Evolutionary conservation across 2,113 vertebrate species (phyloP).

Genomic region (Nothocercus julius): DNA sequence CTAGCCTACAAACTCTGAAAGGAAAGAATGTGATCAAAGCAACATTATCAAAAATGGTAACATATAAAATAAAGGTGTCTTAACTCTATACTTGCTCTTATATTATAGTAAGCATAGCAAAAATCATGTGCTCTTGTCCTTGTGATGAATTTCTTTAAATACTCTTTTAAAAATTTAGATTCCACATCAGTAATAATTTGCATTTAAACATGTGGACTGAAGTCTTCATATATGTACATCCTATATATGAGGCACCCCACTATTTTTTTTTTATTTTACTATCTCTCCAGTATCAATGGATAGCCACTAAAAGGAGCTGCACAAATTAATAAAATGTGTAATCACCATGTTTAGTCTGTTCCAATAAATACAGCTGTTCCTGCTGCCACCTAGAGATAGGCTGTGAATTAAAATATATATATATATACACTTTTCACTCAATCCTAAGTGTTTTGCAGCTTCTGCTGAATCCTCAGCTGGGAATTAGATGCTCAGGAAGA

Average conservation of each 20-base stretch:
- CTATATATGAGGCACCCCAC: not conserved
- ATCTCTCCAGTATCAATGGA: not conserved
- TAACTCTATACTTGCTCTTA: not conserved
- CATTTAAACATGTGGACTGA: not conserved
- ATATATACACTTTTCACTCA: too few species aligned
- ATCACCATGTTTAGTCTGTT: not conserved
- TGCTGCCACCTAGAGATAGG: constrained; percentile 54
- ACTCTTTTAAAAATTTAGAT: not conserved
- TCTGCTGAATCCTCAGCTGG: not conserved
- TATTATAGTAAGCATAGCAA: not conserved
- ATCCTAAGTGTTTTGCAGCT: not conserved
- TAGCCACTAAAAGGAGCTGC: not conserved
- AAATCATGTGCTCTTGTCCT: not conserved
- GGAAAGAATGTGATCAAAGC: not conserved
- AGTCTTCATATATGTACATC: not conserved
- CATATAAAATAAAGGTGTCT: not conserved
- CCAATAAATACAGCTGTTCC: not conserved
- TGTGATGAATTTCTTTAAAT: not conserved
- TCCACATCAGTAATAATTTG: not conserved
- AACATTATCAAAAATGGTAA: not conserved
- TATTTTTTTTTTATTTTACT: not conserved
- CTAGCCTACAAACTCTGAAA: not conserved
- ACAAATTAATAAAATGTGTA: not conserved
- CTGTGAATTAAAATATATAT: not conserved
- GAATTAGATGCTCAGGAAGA: not conserved